Evolutionary conservation across 2,113 vertebrate species (phyloP), one percentile per base, ranked within the genome.

Genomic region (Nestor notabilis): DNA sequence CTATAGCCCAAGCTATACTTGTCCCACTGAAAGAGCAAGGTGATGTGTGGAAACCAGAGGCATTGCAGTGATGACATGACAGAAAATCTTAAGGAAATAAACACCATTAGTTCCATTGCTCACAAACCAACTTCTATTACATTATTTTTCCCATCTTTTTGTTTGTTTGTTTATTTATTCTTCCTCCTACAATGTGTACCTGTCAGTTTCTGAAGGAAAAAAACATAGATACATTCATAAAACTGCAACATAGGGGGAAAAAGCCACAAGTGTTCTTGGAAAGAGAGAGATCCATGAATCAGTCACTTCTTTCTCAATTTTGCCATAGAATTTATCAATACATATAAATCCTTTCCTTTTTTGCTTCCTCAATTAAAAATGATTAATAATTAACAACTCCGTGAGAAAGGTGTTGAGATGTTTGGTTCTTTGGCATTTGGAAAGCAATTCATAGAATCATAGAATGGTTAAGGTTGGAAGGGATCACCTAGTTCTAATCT

Each of bases 361-460:
- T 35, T 56, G 17, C 3, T 18, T 8, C 8, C 18, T 12, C 4
- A 31, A 28, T 50, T 71, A 61, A 64, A 84, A 83, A 86, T 44
- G 0, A 10, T 28, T 39, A 65, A 24, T 35, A 76, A 20, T 77
- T 83, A 83, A 0, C 21, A 52, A 0, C 1, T 61, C 14, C 61
- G 7, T 65, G 28, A 70, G 13, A 50, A 74, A 81, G 2, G 2
- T 43, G 1, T 53, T 70, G n/a, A 77, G 35, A 55, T 11, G 31
- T 55, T 69, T 88, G 17, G 3, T 49, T 83, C 37, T 80, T 77
- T 63, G 25, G 10, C 8, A 70, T 91, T 86, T 74, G 23, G 39
- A n/a, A 90, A 83, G 12, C 9, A 60, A 9, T 44, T 64, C 43
- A 92, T 16, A 74, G 20, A 88, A 27, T 27, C 33, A 24, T 10